Conservation (phyloP, 1,140 invertebrate species). For the Zeugodacus cucurbitae region DNA sequence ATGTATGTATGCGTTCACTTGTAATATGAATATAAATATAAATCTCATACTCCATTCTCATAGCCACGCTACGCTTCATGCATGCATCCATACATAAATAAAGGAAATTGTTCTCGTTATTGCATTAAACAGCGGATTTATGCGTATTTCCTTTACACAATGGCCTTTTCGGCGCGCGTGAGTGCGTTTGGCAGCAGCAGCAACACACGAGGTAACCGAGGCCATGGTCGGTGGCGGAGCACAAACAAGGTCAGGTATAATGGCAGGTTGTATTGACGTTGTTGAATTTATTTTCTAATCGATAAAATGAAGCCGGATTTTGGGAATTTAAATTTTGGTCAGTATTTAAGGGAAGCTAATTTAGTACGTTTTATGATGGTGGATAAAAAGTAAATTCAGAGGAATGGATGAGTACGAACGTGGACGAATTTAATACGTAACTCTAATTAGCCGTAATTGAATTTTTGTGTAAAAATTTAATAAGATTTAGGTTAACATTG, state of each 20-base stretch:
- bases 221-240: background rate
- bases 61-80: background rate
- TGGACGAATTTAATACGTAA: too few relatives aligned
- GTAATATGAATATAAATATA: background rate
- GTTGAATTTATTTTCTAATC: constrained; percentile 1
- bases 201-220: background rate
- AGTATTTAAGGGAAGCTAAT: background rate
- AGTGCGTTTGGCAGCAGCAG: background rate
- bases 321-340: background rate
- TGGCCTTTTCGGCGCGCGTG: background rate
- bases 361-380: background rate
- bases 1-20: background rate
- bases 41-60: background rate
- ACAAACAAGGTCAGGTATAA: background rate
- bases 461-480: too few relatives aligned
- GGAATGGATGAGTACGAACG: too few relatives aligned
- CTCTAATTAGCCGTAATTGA: too few relatives aligned
- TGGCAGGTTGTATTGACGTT: background rate
- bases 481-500: too few relatives aligned
- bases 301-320: background rate
- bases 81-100: background rate
- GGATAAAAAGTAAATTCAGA: background rate
- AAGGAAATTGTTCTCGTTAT: constrained; percentile 30
- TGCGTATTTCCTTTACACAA: background rate
- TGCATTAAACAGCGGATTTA: constrained; percentile 21